A percentile compares a stretch with the other conserved stretches of the same genome.
Conservation (phyloP, 1,140 invertebrate genomes). For the Lanistes nyassanus region DNA sequence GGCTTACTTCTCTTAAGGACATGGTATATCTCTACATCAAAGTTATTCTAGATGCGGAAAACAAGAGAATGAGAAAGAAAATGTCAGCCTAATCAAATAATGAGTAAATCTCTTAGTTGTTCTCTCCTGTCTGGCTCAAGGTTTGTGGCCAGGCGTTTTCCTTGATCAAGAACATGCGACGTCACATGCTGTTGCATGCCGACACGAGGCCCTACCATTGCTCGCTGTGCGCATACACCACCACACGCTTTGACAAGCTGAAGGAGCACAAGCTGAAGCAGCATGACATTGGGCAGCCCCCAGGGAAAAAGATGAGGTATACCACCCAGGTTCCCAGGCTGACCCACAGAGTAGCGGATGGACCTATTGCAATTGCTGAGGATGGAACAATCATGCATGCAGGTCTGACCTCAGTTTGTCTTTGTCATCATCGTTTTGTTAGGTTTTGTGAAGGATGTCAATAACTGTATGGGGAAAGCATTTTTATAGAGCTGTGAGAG, state of each 20-base stretch:
- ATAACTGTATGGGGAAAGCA: no score
- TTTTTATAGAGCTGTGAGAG: no score
- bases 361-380: constrained; percentile 5
- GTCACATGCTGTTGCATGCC: constrained; percentile 60
- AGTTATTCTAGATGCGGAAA: no score
- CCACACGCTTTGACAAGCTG: constrained; percentile 71
- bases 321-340: background rate
- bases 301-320: constrained; percentile 34
- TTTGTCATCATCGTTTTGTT: background rate
- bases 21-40: no score
- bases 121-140: background rate
- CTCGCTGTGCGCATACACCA: constrained; percentile 69
- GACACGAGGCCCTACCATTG: constrained; percentile 47
- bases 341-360: background rate
- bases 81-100: background rate
- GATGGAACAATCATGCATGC: constrained; percentile 8
- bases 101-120: background rate
- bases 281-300: constrained; percentile 49
- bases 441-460: no score
- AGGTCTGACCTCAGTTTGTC: constrained; percentile 3
- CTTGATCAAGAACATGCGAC: constrained; percentile 56
- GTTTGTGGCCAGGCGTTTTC: constrained; percentile 71
- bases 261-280: constrained; percentile 68
- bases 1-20: no score
- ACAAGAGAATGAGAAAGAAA: no score